Base-by-base conservation (phyloP, 2,888 invertebrate species). In the Hermaeophaga mercurialis region DNA sequence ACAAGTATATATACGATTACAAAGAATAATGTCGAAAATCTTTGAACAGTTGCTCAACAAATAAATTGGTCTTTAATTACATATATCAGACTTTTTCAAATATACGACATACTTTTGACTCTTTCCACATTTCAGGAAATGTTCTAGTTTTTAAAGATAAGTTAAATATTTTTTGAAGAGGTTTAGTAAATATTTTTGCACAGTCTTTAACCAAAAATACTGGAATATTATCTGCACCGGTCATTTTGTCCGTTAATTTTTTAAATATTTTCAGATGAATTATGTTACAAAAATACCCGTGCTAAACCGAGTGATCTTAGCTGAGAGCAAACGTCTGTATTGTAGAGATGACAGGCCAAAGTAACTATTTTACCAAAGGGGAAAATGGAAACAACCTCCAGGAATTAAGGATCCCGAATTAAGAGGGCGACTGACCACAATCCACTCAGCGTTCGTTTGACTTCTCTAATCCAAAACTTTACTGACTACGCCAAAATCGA, bases 401-500 rank as follows among this genome's bases (percentile, higher is more conserved):
- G 28, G 28, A 28, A 28, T 28, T 28, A 28, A 28, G n/a, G 28
- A n/a, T n/a, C 6, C 17, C 9, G 31, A 28, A 53, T 48, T 31
- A 49, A 53, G 53, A 41, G 52, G 56, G 45, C 45, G 36, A 54
- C 57, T 57, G 57, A 57, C 57, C 57, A 57, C 57, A 57, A 54
- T 54, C 57, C 53, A 48, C 57, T 57, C 53, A 48, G 44, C 57
- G 17, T 36, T 49, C 44, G 22, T 44, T 43, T 38, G 45, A 39
- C 53, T 44, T 48, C 53, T 49, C 54, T 48, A 53, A 54, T 44
- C 47, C 39, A 11, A 31, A 48, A 28, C 17, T 53, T 52, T 36
- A 18, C 18, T 11, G 38, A 34, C 36, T 38, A 52, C 14, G 14
- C 15, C 26, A 14, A 24, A 48, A 48, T 48, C 48, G 26, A 48